phyloP scores from a whole-genome alignment of 2,113 vertebrate genomes.

The Chroicocephalus ridibundus region DNA sequence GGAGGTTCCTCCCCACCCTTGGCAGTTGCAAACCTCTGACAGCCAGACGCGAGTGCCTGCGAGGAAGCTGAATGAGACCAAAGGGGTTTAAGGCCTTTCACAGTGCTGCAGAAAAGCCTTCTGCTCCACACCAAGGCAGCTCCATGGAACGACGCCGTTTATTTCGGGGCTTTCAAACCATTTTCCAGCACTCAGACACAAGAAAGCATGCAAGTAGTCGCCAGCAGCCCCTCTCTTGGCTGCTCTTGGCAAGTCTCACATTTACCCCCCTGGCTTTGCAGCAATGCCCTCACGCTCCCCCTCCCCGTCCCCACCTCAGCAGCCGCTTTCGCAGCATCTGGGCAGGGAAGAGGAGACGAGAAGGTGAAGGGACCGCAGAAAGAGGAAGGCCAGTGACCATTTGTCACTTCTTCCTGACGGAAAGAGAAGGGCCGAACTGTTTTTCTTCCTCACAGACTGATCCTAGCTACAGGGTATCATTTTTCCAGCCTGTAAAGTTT shows the following conservation, averaged over 20 bases:
- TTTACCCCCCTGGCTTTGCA: background rate
- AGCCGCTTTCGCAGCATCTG: background rate
- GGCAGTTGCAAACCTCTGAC: background rate
- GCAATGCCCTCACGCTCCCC: background rate
- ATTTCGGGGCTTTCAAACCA: background rate
- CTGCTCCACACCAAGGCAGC: background rate
- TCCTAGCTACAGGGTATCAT: background rate
- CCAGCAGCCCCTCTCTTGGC: background rate
- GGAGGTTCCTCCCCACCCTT: background rate
- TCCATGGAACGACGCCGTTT: background rate
- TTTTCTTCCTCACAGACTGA: background rate
- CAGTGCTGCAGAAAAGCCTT: background rate
- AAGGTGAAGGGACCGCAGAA: background rate
- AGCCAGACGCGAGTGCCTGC: background rate
- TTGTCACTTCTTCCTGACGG: background rate
- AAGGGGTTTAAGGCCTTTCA: background rate
- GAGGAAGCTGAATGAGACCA: background rate
- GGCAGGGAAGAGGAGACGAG: background rate
- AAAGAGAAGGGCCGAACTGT: background rate
- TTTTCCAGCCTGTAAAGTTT: background rate
- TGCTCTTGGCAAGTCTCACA: background rate
- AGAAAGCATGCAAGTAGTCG: background rate
- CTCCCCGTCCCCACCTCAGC: background rate
- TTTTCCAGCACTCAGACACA: background rate
- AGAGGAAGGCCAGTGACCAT: background rate